Evolutionary conservation across 1,140 invertebrate genomes (phyloP).

Genomic region (Pseudomyrmex gracilis): DNA sequence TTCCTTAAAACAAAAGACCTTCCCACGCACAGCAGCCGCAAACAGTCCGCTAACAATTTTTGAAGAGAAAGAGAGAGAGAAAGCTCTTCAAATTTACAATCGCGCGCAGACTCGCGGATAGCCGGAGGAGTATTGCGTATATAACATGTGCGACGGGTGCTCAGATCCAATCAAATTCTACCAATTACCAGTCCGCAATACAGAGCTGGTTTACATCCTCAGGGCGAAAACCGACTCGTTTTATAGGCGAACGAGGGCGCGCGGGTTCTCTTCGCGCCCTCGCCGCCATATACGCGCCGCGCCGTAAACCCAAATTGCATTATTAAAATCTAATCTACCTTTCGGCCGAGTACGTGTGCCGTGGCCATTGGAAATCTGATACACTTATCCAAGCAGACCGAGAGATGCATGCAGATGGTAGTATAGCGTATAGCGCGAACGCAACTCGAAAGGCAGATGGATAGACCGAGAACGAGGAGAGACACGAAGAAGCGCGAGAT

Average conservation of each 20-base stretch:
- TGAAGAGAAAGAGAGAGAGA: not conserved
- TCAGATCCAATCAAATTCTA: constrained; percentile 56
- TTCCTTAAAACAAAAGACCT: constrained; percentile 32
- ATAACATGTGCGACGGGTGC: not conserved
- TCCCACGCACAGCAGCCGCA: not conserved
- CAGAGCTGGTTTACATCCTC: constrained; percentile 76
- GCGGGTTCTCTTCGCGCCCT: not conserved
- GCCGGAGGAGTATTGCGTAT: constrained; percentile 40
- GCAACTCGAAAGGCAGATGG: constrained; percentile 35
- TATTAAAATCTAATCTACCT: constrained; percentile 85
- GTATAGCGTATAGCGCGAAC: not conserved
- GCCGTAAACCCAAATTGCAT: constrained; percentile 81
- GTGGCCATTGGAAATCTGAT: constrained; percentile 73
- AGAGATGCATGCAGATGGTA: constrained; percentile 23
- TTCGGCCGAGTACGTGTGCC: constrained; percentile 71
- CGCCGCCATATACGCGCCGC: constrained; percentile 16
- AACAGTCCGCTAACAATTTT: constrained; percentile 63
- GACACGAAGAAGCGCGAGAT: not conserved
- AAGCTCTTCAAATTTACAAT: constrained; percentile 61
- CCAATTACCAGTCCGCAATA: constrained; percentile 80
- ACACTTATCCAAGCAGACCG: constrained; percentile 54
- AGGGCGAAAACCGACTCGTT: constrained; percentile 78
- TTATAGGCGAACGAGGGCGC: constrained; percentile 66
- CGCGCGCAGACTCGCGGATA: constrained; percentile 31
- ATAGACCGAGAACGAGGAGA: constrained; percentile 53